Evolutionary conservation across 2,113 vertebrate genomes (phyloP).

Genomic region (Rhadina sibilatrix): DNA sequence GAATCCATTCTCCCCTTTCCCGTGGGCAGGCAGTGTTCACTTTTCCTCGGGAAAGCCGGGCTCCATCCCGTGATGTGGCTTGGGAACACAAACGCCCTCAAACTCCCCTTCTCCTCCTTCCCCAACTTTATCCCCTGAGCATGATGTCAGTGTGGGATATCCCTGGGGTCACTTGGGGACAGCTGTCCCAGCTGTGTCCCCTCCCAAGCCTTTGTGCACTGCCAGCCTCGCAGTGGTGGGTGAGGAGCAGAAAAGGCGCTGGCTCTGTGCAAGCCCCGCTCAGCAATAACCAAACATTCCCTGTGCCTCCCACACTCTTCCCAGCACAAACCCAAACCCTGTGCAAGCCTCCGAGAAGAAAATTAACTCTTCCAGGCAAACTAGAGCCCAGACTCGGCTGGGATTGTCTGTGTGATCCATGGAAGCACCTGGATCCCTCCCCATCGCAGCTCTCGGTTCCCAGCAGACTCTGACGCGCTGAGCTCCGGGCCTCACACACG

Average conservation of each 20-base stretch:
- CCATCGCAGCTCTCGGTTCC: neutral
- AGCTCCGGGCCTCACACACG: neutral
- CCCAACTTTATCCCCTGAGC: neutral
- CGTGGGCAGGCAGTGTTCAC: neutral
- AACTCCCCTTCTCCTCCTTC: neutral
- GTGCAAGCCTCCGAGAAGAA: neutral
- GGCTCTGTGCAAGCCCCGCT: neutral
- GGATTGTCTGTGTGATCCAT: neutral
- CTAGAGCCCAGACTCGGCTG: neutral
- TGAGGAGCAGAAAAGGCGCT: neutral
- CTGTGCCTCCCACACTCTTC: neutral
- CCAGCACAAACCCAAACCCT: neutral
- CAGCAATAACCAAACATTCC: fast-evolving
- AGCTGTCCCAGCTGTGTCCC: neutral
- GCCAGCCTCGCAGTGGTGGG: neutral
- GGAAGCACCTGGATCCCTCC: neutral
- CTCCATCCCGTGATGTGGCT: fast-evolving
- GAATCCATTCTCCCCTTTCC: neutral
- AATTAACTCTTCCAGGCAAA: neutral
- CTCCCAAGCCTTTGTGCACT: neutral
- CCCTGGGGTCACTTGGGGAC: fast-evolving
- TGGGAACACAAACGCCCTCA: fast-evolving
- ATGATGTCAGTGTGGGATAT: fast-evolving
- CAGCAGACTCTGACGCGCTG: neutral
- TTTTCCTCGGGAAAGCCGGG: neutral